A percentile compares a stretch with the other conserved stretches of the same genome.
phyloP scores from a whole-genome alignment of 1,140 invertebrate genomes.

The Odontomachus brunneus region DNA sequence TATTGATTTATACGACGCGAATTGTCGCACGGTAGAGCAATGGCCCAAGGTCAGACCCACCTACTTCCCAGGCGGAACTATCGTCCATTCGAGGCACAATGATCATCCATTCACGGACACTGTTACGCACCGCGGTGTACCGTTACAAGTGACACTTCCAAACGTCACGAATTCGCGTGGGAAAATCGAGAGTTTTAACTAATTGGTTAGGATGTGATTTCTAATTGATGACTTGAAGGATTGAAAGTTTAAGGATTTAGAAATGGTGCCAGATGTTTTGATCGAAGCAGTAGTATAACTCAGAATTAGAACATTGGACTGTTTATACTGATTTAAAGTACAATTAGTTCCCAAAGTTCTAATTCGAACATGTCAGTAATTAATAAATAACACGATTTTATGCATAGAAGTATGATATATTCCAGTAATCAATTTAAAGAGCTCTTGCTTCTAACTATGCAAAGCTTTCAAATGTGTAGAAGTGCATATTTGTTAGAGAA shows the following conservation, averaged over 20 bases:
- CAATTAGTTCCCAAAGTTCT: too few relatives aligned
- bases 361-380: too few relatives aligned
- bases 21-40: slow-evolving; percentile 66
- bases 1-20: slow-evolving; percentile 49
- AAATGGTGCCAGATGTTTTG: background rate
- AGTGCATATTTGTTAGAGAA: background rate
- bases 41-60: slow-evolving; percentile 71
- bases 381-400: too few relatives aligned
- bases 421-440: background rate
- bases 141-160: slow-evolving; percentile 66
- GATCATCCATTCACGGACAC: slow-evolving; percentile 66
- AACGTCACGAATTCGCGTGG: slow-evolving; percentile 57
- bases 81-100: slow-evolving; percentile 68
- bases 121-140: slow-evolving; percentile 63
- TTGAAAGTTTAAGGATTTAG: background rate
- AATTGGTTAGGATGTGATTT: background rate
- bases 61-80: slow-evolving; percentile 74
- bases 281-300: too few relatives aligned
- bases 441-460: background rate
- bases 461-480: background rate
- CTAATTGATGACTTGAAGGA: background rate
- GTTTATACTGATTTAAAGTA: too few relatives aligned
- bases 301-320: too few relatives aligned
- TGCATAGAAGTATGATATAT: too few relatives aligned
- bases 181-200: slow-evolving; percentile 51